These are phyloP conservation scores for Gambelia wislizenii DNA, from an alignment of 2,797 vertebrate genomes.

Conservation along the genomic window DNA sequence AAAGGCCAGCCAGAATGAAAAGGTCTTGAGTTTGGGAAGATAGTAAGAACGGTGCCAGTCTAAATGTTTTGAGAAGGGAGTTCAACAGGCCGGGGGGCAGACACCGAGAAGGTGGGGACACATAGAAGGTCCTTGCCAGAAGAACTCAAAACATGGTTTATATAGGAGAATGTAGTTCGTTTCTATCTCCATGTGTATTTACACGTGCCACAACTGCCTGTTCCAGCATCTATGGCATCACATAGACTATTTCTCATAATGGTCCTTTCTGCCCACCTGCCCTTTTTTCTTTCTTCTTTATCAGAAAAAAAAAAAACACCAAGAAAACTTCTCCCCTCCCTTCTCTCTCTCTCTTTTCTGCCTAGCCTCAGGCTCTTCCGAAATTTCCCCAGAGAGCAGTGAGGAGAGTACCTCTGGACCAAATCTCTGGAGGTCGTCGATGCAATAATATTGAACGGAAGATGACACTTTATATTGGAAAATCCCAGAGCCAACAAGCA, in stretches of 20 bases:
- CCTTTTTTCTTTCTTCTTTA: not conserved
- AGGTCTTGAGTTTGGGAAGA: too few species aligned
- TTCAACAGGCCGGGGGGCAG: too few species aligned
- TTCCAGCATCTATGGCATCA: not conserved
- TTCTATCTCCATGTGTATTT: not conserved
- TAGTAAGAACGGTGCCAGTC: too few species aligned
- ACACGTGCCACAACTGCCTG: too few species aligned
- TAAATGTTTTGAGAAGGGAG: too few species aligned
- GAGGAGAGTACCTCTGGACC: not conserved
- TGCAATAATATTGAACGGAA: constrained; percentile 38
- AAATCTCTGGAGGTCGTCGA: not conserved
- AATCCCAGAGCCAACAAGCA: constrained; percentile 21
- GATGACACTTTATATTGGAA: constrained; percentile 40
- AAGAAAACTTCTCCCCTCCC: not conserved
- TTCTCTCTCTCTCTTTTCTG: not conserved
- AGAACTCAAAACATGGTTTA: too few species aligned
- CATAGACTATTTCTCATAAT: not conserved
- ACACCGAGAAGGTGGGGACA: too few species aligned
- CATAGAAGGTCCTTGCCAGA: too few species aligned
- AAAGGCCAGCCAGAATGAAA: too few species aligned
- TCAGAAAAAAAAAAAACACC: too few species aligned
- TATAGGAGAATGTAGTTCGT: too few species aligned
- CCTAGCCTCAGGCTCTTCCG: constrained; percentile 14
- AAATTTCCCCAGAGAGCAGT: constrained; percentile 41
- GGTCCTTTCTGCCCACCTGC: not conserved